These are phyloP conservation scores for Coracias cyanogaster DNA, from an alignment of 2,797 vertebrate species.

Conservation along the genomic window DNA sequence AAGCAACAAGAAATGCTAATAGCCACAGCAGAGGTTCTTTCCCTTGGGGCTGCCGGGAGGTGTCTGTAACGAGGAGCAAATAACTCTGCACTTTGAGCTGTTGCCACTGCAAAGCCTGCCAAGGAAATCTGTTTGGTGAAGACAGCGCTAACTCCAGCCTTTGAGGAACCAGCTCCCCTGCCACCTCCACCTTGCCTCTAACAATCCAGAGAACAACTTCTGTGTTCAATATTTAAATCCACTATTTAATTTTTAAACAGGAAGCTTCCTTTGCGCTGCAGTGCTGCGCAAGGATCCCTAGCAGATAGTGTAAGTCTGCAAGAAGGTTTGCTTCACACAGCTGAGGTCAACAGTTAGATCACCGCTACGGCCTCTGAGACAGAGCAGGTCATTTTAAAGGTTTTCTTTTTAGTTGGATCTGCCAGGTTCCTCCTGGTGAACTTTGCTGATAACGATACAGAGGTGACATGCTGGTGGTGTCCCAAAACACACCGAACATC, in stretches of 20 bases:
- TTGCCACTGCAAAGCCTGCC: not conserved
- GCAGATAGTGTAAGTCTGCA: not conserved
- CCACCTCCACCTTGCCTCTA: not conserved
- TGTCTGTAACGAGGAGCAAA: constrained; percentile 4
- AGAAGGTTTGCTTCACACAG: not conserved
- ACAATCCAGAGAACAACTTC: constrained; percentile 23
- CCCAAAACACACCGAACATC: not conserved
- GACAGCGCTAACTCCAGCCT: not conserved
- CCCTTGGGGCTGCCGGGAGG: not conserved
- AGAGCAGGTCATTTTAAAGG: not conserved
- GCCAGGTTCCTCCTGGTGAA: not conserved
- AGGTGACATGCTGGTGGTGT: not conserved
- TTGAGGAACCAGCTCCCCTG: constrained; percentile 4
- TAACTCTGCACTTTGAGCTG: not conserved
- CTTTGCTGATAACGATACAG: not conserved
- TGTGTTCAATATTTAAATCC: constrained; percentile 30
- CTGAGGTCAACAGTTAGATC: not conserved
- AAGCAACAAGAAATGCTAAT: constrained; percentile 33
- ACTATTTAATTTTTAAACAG: constrained; percentile 33
- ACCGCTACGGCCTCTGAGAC: not conserved
- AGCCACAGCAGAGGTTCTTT: not conserved
- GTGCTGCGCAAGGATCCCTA: not conserved
- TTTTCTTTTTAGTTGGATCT: not conserved
- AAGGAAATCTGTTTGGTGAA: constrained; percentile 12
- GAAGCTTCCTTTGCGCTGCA: not conserved